These are phyloP conservation scores for Leptinotarsa rubiginosa DNA, from an alignment of 2,888 invertebrate species.

Conservation along the genomic window DNA sequence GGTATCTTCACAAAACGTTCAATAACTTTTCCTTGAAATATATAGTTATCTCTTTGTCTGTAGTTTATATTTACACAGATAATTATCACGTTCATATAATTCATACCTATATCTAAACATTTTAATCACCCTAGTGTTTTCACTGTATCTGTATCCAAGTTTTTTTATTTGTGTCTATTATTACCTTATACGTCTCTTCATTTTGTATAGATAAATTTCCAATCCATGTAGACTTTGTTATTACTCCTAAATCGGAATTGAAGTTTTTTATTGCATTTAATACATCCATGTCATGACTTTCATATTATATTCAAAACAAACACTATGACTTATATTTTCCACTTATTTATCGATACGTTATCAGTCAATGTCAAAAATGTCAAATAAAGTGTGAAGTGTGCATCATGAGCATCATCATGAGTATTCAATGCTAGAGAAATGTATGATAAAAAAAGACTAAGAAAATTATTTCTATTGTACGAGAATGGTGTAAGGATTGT, in stretches of 20 bases:
- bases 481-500: no score
- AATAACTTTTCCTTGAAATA: background rate
- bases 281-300: slow-evolving; percentile 61
- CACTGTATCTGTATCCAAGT: slow-evolving; percentile 6
- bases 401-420: no score
- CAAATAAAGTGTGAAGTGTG: background rate
- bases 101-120: slow-evolving; percentile 29
- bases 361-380: background rate
- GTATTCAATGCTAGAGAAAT: no score
- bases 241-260: slow-evolving; percentile 58
- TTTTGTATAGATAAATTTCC: slow-evolving; percentile 51
- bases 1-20: no score
- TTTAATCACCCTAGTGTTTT: no score
- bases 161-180: background rate
- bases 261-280: slow-evolving; percentile 62
- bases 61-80: background rate
- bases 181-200: slow-evolving; percentile 58
- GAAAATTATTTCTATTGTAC: no score
- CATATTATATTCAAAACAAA: slow-evolving; percentile 22
- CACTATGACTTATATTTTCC: background rate
- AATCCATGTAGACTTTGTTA: slow-evolving; percentile 58
- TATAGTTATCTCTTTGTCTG: background rate
- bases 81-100: slow-evolving; percentile 29
- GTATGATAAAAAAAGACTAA: no score
- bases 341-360: background rate